Evolutionary conservation across 2,888 invertebrate genomes (phyloP).

Genomic region (Drosophila nr. fundita): DNA sequence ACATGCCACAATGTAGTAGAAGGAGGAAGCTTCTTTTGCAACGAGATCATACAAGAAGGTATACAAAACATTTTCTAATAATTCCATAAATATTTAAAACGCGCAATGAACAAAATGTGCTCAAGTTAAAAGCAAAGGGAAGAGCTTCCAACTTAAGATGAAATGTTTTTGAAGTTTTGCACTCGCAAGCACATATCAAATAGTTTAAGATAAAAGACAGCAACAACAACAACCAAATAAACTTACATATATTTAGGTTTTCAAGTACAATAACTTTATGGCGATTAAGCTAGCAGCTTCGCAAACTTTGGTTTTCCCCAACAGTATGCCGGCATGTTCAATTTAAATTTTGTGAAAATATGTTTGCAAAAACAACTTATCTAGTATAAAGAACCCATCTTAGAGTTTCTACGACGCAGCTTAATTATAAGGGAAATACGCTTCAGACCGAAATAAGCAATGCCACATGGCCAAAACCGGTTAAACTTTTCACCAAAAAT

Average conservation of each 20-base stretch:
- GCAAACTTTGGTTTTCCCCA: constrained; percentile 50
- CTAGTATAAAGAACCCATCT: constrained; percentile 19
- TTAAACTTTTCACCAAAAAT: constrained; percentile 42
- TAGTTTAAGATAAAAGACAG: constrained; percentile 38
- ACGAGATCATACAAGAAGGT: constrained; percentile 1
- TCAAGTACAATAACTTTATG: constrained; percentile 42
- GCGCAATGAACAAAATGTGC: constrained; percentile 61
- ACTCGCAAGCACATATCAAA: constrained; percentile 42
- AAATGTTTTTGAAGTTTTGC: constrained; percentile 64
- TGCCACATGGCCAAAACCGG: constrained; percentile 27
- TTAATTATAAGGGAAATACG: constrained; percentile 57
- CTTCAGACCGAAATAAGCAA: constrained; percentile 16
- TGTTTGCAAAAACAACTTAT: constrained; percentile 35
- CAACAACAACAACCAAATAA: constrained; percentile 8
- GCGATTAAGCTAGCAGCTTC: constrained; percentile 60
- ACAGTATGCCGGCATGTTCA: constrained; percentile 57
- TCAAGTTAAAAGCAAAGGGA: constrained; percentile 26
- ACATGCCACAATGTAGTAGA: neutral
- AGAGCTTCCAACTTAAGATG: constrained; percentile 52
- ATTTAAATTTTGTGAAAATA: constrained; percentile 55
- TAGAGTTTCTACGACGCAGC: constrained; percentile 19
- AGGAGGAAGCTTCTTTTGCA: neutral
- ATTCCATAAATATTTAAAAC: constrained; percentile 70
- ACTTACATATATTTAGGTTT: neutral
- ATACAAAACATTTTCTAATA: constrained; percentile 57